Base-by-base conservation (phyloP, 2,797 vertebrate species). In the Rhinophrynus dorsalis region DNA sequence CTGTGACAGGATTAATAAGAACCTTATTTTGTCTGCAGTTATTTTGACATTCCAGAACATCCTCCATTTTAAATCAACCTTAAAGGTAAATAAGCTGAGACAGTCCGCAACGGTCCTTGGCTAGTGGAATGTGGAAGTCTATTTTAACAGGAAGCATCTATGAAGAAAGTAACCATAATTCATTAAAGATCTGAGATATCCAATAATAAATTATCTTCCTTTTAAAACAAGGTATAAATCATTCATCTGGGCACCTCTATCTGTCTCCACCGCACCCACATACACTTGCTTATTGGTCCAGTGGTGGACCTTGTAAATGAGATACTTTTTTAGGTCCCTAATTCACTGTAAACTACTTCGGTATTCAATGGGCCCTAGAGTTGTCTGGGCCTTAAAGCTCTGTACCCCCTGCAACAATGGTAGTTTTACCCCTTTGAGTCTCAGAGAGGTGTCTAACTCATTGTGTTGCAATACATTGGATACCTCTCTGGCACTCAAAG, bases 1-100 rank as follows among this genome's bases (percentile, higher is more conserved):
- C 66, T 29, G 24, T 40, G 23, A 32, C 45, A 42, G 23, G 15
- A 58, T 57, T 60, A 61, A 61, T 69, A 58, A 38, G 33, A 67
- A 37, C 21, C 24, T 58, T 54, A 61, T 69, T 54, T 60, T 44
- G 26, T 54, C 44, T 59, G 37, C 47, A 33, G 47, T 40, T 52
- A 40, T 52, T 20, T 11, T 32, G 50, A 52, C 33, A 45, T 44
- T 55, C 59, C 7, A 8, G 23, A 20, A 54, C 62, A 42, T 52
- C 3, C 33, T 29, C 11, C 2, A 26, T 13, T 37, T 30, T 55
- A 70, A 63, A 70, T 70, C 68, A 70, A 30, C 26, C 50, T 35
- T 1, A 3, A 27, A 29, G 38, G 30, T 45, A 45, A 62, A 70
- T 45, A 56, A 42, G 20, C 5, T 6, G 24, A 35, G 54, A 57